A percentile compares a stretch with the other conserved stretches of the same genome.
Conservation (phyloP, 2,113 vertebrate genomes). For the Lamprotornis superbus region DNA sequence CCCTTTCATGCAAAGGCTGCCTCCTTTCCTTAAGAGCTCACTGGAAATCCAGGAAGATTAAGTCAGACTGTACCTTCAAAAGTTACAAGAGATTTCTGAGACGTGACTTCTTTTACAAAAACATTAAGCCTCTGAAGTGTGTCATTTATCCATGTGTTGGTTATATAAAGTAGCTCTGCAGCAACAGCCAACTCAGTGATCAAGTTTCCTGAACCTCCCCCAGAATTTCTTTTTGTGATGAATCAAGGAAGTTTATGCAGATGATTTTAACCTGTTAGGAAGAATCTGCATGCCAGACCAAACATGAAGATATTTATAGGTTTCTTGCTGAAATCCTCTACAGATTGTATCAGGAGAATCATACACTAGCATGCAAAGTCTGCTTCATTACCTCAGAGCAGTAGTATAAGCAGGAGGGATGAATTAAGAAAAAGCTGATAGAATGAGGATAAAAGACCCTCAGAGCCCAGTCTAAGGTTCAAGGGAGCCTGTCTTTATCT, state of each 20-base stretch:
- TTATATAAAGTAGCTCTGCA: not conserved
- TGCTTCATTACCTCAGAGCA: not conserved
- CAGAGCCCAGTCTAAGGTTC: not conserved
- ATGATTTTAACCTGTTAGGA: not conserved
- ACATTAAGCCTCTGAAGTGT: not conserved
- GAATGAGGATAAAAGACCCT: not conserved
- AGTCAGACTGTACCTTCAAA: not conserved
- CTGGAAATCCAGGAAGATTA: not conserved
- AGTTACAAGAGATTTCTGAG: not conserved
- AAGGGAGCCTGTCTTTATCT: not conserved
- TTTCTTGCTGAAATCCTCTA: not conserved
- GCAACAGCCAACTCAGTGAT: not conserved
- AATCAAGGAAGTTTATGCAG: not conserved
- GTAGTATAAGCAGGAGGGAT: not conserved
- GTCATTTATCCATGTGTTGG: not conserved
- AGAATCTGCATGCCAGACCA: not conserved
- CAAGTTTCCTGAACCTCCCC: not conserved
- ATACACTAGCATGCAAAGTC: not conserved
- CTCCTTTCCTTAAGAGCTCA: not conserved
- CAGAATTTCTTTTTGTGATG: not conserved
- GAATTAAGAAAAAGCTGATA: not conserved
- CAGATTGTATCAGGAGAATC: not conserved
- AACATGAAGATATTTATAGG: not conserved
- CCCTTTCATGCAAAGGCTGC: not conserved
- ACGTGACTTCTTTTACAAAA: not conserved